phyloP scores from a whole-genome alignment of 2,113 vertebrate genomes.

The Aspiorhynchus laticeps region DNA sequence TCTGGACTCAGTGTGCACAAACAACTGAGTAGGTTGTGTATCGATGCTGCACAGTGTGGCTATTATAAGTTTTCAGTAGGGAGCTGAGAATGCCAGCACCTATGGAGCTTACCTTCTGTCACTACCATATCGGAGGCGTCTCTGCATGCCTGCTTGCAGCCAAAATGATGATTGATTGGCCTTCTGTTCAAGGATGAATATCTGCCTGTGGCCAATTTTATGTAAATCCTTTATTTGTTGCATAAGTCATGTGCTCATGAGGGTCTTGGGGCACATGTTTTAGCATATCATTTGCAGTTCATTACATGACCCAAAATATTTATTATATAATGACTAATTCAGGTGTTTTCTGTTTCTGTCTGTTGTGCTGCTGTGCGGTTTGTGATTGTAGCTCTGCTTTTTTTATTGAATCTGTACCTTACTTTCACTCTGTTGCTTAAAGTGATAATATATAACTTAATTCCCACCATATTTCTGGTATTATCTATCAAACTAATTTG shows the following conservation, averaged over 20 bases:
- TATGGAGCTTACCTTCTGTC: conserved; percentile 31
- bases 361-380: no score
- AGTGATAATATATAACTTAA: no score
- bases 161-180: conserved; percentile 24
- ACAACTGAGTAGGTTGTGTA: conserved; percentile 16
- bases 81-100: background rate
- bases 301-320: conserved; percentile 6
- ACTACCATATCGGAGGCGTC: background rate
- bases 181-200: conserved; percentile 10
- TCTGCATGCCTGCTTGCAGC: conserved; percentile 3
- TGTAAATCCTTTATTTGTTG: background rate
- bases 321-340: conserved; percentile 5
- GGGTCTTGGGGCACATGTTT: background rate
- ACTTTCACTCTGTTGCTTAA: no score
- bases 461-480: no score
- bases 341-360: no score
- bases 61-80: conserved; percentile 17
- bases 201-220: background rate
- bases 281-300: background rate
- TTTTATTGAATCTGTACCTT: no score
- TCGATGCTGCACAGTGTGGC: conserved; percentile 17
- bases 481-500: no score
- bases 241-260: background rate
- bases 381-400: no score
- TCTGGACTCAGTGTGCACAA: conserved; percentile 17